Base-by-base conservation (phyloP, 2,888 invertebrate species). In the Orchestes rusci region DNA sequence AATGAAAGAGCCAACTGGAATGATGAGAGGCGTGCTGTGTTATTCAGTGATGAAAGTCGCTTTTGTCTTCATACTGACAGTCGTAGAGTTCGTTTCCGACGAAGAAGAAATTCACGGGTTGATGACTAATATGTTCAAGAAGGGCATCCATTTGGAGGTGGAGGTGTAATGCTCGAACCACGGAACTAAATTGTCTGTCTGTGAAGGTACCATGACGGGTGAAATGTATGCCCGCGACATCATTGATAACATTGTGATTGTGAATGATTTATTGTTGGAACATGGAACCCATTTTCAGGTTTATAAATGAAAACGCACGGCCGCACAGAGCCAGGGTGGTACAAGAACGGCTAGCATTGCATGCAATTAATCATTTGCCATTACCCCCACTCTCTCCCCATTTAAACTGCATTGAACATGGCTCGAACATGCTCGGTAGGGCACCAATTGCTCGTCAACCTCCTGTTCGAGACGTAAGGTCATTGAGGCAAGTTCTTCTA, bases 51-150 rank as follows among this genome's bases (percentile, higher is more conserved):
- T 20, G 20, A 40, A 18, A 19, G 32, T 23, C 8, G 31, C 20
- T 33, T 40, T 33, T 39, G 39, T 39, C 18, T 29, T 29, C 16
- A 30, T 27, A 12, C 30, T 39, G 28, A 28, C 13, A 36, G 16
- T 16, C 18, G 17, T 34, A 7, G 10, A 31, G 31, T 31, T 36
- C 12, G 19, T 37, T 7, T 17, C 27, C 27, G 28, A 28, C 20
- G 37, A 37, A 7, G 27, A 27, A 30, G 12, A 29, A 39, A 39
- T 4, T 3, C 30, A 30, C 17, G 30, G 15, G 13, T 39, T 29
- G 30, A 39, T 30, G 30, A 30, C 29, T 17, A 23, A 30, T 30
- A 16, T 30, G 39, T 39, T 39, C 30, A 39, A 39, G 39, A 39
- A 30, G 29, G 29, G 38, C 15, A 8, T 38, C 38, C 28, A 28